A percentile compares a stretch with the other conserved stretches of the same genome.
Evolutionary conservation across 2,888 invertebrate genomes (phyloP).

Genomic region (Drosophila nigritarsus): DNA sequence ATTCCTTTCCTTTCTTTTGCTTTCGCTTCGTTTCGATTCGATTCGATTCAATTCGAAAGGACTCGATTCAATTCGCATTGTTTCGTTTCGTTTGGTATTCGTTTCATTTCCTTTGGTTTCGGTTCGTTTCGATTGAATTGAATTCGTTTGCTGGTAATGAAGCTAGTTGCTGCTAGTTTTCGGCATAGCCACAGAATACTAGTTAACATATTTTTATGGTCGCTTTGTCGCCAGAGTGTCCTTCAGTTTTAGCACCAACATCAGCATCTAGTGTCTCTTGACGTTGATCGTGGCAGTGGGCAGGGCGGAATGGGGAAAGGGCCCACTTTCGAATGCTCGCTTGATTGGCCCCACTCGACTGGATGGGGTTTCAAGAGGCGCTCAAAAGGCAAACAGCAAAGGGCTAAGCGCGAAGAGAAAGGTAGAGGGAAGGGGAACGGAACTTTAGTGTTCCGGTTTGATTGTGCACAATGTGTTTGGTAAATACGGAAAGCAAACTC

Average conservation of each 20-base stretch:
- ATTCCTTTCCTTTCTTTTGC: constrained; percentile 1
- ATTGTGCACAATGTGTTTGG: constrained; percentile 3
- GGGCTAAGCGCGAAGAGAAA: neutral
- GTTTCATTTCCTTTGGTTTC: constrained; percentile 7
- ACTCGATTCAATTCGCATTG: neutral
- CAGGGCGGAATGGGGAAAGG: neutral
- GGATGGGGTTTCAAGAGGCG: constrained; percentile 1
- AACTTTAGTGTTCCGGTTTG: constrained; percentile 7
- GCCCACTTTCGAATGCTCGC: constrained; percentile 38
- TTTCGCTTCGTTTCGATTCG: constrained; percentile 15
- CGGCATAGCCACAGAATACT: constrained; percentile 28
- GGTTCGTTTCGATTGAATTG: constrained; percentile 28
- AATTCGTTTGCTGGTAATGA: constrained; percentile 49
- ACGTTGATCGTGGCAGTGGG: neutral
- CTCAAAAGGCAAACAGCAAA: neutral
- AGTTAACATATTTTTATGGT: constrained; percentile 72
- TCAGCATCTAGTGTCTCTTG: constrained; percentile 47
- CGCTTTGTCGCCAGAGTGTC: constrained; percentile 64
- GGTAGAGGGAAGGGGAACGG: neutral
- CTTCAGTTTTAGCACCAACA: constrained; percentile 25
- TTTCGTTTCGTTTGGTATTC: constrained; percentile 10
- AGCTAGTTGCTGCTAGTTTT: constrained; percentile 26
- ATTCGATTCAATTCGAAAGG: constrained; percentile 2
- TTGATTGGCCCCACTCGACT: constrained; percentile 48
- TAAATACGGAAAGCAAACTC: constrained; percentile 1